Evolutionary conservation across 2,113 vertebrate species (phyloP).

Genomic region (Geothlypis trichas): DNA sequence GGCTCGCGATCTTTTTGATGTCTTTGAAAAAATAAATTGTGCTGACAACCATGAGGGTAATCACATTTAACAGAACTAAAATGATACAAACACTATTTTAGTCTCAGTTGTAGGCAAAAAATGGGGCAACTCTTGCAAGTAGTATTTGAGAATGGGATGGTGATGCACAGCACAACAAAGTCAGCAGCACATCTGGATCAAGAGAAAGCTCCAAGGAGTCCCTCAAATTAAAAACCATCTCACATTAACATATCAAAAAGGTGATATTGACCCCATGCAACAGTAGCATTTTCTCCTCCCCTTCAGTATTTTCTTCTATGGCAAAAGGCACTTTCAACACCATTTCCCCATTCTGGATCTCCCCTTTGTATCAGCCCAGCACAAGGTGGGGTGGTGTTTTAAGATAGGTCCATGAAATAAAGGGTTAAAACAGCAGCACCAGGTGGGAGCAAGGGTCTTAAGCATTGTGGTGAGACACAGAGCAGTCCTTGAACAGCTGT

Average conservation of each 20-base stretch:
- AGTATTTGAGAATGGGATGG: not conserved
- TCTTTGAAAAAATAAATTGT: not conserved
- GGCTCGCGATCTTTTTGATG: not conserved
- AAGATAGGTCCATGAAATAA: not conserved
- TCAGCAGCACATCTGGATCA: not conserved
- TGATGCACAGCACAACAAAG: not conserved
- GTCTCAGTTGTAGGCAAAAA: not conserved
- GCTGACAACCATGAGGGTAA: not conserved
- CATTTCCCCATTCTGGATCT: not conserved
- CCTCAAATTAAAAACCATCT: not conserved
- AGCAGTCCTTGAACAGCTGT: not conserved
- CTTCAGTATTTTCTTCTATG: not conserved
- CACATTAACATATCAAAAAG: not conserved
- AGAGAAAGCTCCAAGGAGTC: not conserved
- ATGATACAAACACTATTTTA: not conserved
- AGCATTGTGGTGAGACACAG: not conserved
- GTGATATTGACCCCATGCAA: not conserved
- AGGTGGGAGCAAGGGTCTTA: not conserved
- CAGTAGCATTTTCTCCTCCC: not conserved
- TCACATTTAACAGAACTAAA: not conserved
- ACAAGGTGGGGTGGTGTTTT: not conserved
- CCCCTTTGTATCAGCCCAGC: not conserved
- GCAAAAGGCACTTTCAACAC: not conserved
- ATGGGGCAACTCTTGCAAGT: not conserved
- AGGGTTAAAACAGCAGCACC: not conserved